Evolutionary conservation across 2,113 vertebrate species (phyloP).

Genomic region (Nymphicus hollandicus): DNA sequence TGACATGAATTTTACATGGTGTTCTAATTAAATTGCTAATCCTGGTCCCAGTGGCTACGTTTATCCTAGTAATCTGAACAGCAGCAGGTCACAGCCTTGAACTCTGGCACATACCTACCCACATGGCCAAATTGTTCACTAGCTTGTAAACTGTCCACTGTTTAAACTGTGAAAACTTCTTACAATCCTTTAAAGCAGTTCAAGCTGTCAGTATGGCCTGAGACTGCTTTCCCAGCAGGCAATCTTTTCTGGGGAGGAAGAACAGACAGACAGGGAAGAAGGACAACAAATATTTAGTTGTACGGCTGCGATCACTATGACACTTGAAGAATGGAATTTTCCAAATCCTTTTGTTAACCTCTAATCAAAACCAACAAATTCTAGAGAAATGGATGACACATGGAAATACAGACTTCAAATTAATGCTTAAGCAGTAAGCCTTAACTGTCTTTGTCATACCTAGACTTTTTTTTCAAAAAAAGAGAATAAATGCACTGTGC

Average conservation of each 20-base stretch:
- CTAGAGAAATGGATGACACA: not conserved
- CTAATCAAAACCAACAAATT: not conserved
- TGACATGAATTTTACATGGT: not conserved
- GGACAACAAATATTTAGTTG: not conserved
- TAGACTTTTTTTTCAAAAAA: not conserved
- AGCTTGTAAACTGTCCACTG: not conserved
- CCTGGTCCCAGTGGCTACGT: not conserved
- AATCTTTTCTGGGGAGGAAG: not conserved
- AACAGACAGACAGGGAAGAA: not conserved
- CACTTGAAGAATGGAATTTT: not conserved
- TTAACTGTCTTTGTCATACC: not conserved
- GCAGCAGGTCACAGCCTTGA: not conserved
- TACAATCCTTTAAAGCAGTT: not conserved
- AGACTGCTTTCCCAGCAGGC: not conserved
- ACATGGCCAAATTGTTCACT: not conserved
- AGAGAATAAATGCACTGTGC: not conserved
- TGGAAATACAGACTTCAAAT: not conserved
- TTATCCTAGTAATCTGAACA: not conserved
- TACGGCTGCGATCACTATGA: not conserved
- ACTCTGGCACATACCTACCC: not conserved
- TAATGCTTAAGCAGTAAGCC: not conserved
- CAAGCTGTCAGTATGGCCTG: not conserved
- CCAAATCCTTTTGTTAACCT: not conserved
- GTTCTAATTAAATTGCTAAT: slow-evolving; percentile 26
- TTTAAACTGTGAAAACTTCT: not conserved